Evolutionary conservation across 30 jellyfish, hydroid and myxozoan species (phyloP).

Genomic region (Aurelia sp.): DNA sequence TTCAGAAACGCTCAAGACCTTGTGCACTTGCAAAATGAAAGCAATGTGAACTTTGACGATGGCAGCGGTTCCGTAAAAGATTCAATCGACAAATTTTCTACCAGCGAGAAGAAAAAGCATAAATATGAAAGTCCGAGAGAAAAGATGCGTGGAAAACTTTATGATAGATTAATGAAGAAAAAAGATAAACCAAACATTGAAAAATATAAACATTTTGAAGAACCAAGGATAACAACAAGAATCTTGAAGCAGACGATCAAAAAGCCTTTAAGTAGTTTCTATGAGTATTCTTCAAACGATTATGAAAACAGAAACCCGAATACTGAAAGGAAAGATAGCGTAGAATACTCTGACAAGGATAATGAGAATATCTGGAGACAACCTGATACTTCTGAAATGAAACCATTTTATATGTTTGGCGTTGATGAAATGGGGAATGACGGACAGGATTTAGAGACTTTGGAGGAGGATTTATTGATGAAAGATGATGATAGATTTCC

Average conservation of each 20-base stretch:
- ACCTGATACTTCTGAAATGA: background rate
- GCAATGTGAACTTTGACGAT: too few species aligned
- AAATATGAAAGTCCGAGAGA: background rate
- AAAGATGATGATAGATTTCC: conserved; percentile 34
- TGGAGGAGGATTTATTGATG: conserved; percentile 34
- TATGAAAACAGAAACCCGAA: too few species aligned
- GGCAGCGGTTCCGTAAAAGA: too few species aligned
- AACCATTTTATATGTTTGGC: conserved; percentile 39
- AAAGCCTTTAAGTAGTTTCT: too few species aligned
- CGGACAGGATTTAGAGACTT: conserved; percentile 14
- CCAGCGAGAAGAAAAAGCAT: background rate
- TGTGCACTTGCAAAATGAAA: too few species aligned
- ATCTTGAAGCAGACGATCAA: too few species aligned
- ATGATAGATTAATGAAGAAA: background rate
- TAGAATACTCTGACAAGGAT: too few species aligned
- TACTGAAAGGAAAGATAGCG: too few species aligned
- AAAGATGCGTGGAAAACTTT: background rate
- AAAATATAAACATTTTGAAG: background rate
- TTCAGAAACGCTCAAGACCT: background rate
- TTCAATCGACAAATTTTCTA: too few species aligned
- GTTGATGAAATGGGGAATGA: conserved; percentile 51
- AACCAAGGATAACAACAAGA: background rate
- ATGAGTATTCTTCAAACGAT: too few species aligned
- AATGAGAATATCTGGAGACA: conserved; percentile 1
- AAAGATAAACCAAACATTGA: background rate